phyloP scores from a whole-genome alignment of 30 jellyfish, hydroid and myxozoan genomes.

The Turritopsis rubra region DNA sequence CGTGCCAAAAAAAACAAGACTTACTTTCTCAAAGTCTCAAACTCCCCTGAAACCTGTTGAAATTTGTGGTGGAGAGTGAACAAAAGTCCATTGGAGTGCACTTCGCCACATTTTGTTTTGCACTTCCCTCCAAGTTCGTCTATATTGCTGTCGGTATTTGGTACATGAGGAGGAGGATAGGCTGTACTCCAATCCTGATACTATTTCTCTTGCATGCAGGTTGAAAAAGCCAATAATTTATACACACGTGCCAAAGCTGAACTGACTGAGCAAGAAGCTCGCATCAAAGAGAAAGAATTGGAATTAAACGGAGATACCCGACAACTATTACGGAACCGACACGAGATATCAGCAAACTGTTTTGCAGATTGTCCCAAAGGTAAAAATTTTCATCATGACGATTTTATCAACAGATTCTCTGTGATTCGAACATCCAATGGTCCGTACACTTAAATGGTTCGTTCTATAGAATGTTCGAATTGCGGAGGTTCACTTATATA shows the following conservation, averaged over 20 bases:
- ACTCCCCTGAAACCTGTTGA: too few species aligned
- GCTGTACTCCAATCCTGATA: background rate
- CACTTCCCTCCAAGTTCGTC: too few species aligned
- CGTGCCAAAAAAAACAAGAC: too few species aligned
- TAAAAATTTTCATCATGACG: background rate
- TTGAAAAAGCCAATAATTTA: background rate
- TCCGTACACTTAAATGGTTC: too few species aligned
- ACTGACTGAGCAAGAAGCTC: background rate
- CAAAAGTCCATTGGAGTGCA: too few species aligned
- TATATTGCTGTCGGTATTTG: too few species aligned
- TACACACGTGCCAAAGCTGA: constrained; percentile 17
- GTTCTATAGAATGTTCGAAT: too few species aligned
- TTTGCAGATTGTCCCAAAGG: constrained; percentile 28
- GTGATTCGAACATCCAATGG: background rate
- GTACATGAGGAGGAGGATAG: too few species aligned
- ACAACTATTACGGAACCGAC: constrained; percentile 4
- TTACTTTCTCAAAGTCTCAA: too few species aligned
- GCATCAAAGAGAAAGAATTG: constrained; percentile 8
- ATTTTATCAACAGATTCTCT: background rate
- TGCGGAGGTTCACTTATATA: too few species aligned
- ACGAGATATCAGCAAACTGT: constrained; percentile 8
- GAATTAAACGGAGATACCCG: constrained; percentile 13
- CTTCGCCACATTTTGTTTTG: too few species aligned
- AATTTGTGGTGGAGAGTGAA: too few species aligned
- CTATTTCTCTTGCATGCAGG: background rate